Percentiles rank a stretch among this genome's conserved stretches.
phyloP scores from a whole-genome alignment of 2,797 vertebrate genomes.

The Rhinichthys osculus region DNA sequence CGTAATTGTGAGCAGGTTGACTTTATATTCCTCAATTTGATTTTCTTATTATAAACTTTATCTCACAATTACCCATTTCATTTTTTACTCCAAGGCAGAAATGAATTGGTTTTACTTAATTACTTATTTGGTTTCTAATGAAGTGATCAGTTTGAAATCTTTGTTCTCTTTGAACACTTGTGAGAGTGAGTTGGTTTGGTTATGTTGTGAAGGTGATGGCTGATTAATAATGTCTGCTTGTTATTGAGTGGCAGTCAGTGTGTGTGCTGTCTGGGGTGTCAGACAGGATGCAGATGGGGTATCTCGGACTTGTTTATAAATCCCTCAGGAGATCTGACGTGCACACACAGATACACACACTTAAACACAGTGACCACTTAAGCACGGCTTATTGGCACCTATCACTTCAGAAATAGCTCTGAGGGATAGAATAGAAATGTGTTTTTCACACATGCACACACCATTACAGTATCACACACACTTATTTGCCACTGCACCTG shows the following conservation, averaged over 20 bases:
- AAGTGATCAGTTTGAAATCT: not conserved
- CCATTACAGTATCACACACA: constrained; percentile 1
- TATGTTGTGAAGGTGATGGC: constrained; percentile 13
- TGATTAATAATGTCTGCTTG: constrained; percentile 17
- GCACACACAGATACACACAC: not conserved
- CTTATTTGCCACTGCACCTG: constrained; percentile 28
- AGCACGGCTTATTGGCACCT: constrained; percentile 1
- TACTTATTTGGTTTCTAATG: not conserved
- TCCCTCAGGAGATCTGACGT: constrained; percentile 39
- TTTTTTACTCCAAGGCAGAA: not conserved
- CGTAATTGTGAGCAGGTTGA: not conserved
- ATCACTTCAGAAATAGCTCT: constrained; percentile 24
- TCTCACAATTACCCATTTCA: not conserved
- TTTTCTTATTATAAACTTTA: not conserved
- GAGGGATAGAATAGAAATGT: constrained; percentile 19
- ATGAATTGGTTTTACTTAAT: not conserved
- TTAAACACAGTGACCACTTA: constrained; percentile 2
- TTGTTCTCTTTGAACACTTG: not conserved
- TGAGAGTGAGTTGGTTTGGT: not conserved
- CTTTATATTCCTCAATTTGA: not conserved
- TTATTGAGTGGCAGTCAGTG: constrained; percentile 24
- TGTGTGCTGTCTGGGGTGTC: constrained; percentile 45
- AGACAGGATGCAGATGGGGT: constrained; percentile 64
- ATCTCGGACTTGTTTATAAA: constrained; percentile 51
- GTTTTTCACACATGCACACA: constrained; percentile 9